Evolutionary conservation across 2,797 vertebrate genomes (phyloP).

Genomic region (Sebastes steindachneri): DNA sequence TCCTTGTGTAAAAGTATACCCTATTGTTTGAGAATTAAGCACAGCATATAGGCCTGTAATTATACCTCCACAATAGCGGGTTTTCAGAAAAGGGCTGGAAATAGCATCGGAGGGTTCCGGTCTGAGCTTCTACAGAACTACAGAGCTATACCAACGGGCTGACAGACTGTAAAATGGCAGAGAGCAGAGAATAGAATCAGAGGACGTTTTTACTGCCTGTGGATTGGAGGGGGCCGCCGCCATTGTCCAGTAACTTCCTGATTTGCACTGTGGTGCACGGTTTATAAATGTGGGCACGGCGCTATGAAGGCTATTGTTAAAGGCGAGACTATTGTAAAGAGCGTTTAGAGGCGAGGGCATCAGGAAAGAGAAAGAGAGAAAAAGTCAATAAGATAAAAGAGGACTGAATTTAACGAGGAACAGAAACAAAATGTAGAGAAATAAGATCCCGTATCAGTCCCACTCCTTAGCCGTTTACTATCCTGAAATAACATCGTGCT

Average conservation of each 20-base stretch:
- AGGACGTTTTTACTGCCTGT: slow-evolving; percentile 76
- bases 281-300: slow-evolving; percentile 58
- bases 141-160: slow-evolving; percentile 71
- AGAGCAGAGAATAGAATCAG: slow-evolving; percentile 79
- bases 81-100: slow-evolving; percentile 82
- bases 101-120: slow-evolving; percentile 84
- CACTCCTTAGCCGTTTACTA: slow-evolving; percentile 38
- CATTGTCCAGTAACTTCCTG: slow-evolving; percentile 81
- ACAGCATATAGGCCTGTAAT: slow-evolving; percentile 84
- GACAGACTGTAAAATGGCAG: slow-evolving; percentile 81
- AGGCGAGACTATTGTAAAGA: slow-evolving; percentile 39
- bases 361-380: slow-evolving; percentile 12
- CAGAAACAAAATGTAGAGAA: slow-evolving; percentile 14
- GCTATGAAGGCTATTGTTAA: slow-evolving; percentile 63
- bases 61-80: slow-evolving; percentile 84
- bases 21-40: slow-evolving; percentile 89
- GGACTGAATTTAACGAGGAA: slow-evolving; percentile 25
- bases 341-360: slow-evolving; percentile 25
- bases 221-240: slow-evolving; percentile 72
- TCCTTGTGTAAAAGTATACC: slow-evolving; percentile 83
- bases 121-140: slow-evolving; percentile 74
- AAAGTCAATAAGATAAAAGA: slow-evolving; percentile 43
- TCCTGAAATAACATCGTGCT: slow-evolving; percentile 66
- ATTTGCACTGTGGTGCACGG: slow-evolving; percentile 63
- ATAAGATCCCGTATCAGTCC: slow-evolving; percentile 20